Evolutionary conservation across 2,888 invertebrate genomes (phyloP), one percentile per base, ranked within the genome.

Genomic region (Dendrolimus houi): DNA sequence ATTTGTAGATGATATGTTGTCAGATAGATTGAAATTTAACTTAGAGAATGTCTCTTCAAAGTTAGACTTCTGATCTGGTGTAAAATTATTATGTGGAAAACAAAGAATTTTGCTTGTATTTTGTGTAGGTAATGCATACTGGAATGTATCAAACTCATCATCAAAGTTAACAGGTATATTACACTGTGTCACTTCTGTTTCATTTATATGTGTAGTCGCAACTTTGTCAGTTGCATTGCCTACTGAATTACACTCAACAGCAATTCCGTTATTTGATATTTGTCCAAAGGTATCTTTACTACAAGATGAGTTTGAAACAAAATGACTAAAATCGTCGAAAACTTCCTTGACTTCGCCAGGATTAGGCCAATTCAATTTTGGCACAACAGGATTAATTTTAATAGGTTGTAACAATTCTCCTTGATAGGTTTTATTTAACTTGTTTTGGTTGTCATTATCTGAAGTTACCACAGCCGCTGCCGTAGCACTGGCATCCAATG

Each of bases 341-440:
- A 80, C 82, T 60, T 80, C 84, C 65, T 87, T 90, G 0, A 91
- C 85, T 70, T 91, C 83, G 7, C 91, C 91, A 59, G 91, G 91
- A 60, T 86, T 83, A 12, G 91, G 91, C 91, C 91, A 91, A 62
- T 91, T 91, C 41, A 91, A 71, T n/a, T 83, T 81, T 9, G 91
- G 90, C 63, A 84, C 79, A 12, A 77, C 67, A 1, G 85, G 83
- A 62, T 87, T 84, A 58, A 90, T 64, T 71, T 83, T 90, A 56
- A 90, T 82, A 42, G 91, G 91, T 66, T 90, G 85, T 60, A 91
- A 69, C 55, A 91, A 71, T 60, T 83, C 80, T 40, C 77, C 81
- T 67, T 82, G 76, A 64, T 79, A 75, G 53, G 71, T 70, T 12
- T 69, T 59, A 62, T 47, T 47, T 47, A 47, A 47, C 9, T 47